Base-by-base conservation (phyloP, 1,140 invertebrate genomes). In the Orius insidiosus region DNA sequence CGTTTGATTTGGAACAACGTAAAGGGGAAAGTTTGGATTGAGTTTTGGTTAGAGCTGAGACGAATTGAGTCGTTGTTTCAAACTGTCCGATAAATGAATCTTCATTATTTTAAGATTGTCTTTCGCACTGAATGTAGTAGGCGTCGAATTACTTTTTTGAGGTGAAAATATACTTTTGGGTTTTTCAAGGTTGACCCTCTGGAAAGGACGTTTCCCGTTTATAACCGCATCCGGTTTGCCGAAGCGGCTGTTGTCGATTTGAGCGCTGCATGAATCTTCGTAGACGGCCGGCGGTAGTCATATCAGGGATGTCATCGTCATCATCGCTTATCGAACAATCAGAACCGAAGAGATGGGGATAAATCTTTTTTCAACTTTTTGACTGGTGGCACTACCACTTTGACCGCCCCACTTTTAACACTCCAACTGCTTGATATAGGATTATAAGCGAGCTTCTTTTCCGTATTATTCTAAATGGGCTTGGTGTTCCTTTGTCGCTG, bases 81-180 rank as follows among this genome's bases (percentile, higher is more conserved):
- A 50, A 50, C 13, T 50, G 49, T 15, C 49, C 49, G 18, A 50
- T 31, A 5, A 46, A n/a, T 7, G 49, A 42, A 16, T 50, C 49
- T n/a, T 50, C 35, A 24, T 24, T 3, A 41, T 46, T 35, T 46
- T 46, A 13, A 37, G 7, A 18, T 11, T 15, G 2, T 2, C 2
- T 24, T 30, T n/a, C n/a, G n/a, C n/a, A n/a, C n/a, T 37, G 19
- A 19, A 30, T 9, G n/a, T n/a, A n/a, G n/a, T n/a, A n/a, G n/a
- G n/a, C n/a, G n/a, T n/a, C n/a, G 37, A 13, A 3, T 32, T 13
- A n/a, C 41, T n/a, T 16, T 32, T 32, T n/a, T 5, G 14, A 13
- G 16, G 16, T n/a, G 24, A 32, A 18, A 39, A 31, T 3, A 32
- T 33, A 2, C n/a, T 24, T 15, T 30, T 31, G n/a, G 14, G 44